Conservation (phyloP, 2,797 vertebrate genomes). For the Thalassophryne amazonica region DNA sequence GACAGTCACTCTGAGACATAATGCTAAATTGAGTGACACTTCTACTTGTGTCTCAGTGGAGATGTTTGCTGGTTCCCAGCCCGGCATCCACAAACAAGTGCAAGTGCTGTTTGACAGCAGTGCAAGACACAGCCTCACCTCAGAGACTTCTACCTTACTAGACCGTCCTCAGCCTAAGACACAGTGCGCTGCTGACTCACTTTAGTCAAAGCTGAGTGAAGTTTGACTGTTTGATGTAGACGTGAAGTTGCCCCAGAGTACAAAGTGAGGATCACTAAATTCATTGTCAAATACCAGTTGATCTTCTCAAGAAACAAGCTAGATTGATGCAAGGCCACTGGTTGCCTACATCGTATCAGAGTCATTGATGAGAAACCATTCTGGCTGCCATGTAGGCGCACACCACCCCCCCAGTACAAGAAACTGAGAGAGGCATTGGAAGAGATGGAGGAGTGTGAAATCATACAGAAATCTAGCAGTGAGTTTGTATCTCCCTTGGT, state of each 20-base stretch:
- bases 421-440: no score
- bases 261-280: background rate
- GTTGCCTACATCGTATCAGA: background rate
- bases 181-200: no score
- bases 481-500: no score
- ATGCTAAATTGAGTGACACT: constrained; percentile 20
- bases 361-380: background rate
- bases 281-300: background rate
- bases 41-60: constrained; percentile 9
- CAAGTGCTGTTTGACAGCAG: no score
- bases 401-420: no score
- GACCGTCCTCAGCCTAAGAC: no score
- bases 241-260: background rate
- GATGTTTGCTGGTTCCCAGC: constrained; percentile 3
- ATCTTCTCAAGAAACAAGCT: constrained; percentile 8
- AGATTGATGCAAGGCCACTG: background rate
- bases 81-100: no score
- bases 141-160: no score
- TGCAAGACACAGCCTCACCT: no score
- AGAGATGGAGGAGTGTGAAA: no score
- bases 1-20: constrained; percentile 10
- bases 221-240: background rate
- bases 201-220: background rate
- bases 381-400: no score
- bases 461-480: no score